Evolutionary conservation across 2,797 vertebrate genomes (phyloP).

Genomic region (Crenichthys baileyi): DNA sequence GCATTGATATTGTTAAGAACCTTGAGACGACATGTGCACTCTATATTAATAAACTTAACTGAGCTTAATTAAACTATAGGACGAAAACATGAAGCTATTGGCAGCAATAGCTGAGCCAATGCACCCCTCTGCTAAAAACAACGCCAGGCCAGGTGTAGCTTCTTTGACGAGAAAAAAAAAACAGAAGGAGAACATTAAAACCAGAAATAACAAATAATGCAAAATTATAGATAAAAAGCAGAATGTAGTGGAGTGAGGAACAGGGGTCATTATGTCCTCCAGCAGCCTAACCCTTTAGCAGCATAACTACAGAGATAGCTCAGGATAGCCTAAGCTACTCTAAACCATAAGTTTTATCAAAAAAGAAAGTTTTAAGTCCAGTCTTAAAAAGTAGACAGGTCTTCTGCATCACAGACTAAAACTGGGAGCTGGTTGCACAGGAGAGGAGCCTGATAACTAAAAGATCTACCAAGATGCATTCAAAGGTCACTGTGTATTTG

Average conservation of each 20-base stretch:
- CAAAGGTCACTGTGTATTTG: not conserved
- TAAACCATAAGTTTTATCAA: not conserved
- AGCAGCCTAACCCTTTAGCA: not conserved
- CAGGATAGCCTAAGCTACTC: not conserved
- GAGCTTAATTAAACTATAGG: too few species aligned
- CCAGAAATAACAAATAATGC: not conserved
- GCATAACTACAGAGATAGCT: not conserved
- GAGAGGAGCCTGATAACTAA: not conserved
- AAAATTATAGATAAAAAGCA: too few species aligned
- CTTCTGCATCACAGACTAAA: not conserved
- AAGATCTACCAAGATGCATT: not conserved
- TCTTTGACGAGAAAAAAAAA: too few species aligned
- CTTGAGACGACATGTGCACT: too few species aligned
- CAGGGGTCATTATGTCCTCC: not conserved
- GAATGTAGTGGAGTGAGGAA: not conserved
- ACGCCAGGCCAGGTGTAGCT: too few species aligned
- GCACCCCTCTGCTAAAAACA: too few species aligned
- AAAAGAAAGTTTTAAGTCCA: not conserved
- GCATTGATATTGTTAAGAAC: too few species aligned
- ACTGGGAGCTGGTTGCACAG: not conserved
- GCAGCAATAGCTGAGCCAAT: too few species aligned
- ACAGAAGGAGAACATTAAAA: not conserved
- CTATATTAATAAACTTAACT: too few species aligned
- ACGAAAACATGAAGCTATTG: too few species aligned
- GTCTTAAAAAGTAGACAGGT: not conserved